Conservation (phyloP, 1,140 invertebrate genomes). For the Musca domestica region DNA sequence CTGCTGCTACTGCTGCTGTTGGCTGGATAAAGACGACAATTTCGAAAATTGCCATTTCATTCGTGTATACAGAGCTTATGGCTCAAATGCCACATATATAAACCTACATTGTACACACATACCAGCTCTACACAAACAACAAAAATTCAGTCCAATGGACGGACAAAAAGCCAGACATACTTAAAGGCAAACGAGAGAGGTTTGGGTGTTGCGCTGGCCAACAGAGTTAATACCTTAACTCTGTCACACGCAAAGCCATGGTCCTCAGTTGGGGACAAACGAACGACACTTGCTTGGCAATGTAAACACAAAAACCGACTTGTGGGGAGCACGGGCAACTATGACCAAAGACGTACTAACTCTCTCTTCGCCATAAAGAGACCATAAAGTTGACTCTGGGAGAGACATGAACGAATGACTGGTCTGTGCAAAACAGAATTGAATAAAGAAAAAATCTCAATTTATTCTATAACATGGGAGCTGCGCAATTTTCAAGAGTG, state of each 20-base stretch:
- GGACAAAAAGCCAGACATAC: no score
- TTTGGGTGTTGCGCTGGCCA: no score
- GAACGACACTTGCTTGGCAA: slow-evolving; percentile 2
- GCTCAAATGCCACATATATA: no score
- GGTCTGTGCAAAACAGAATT: neutral
- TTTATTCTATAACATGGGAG: neutral
- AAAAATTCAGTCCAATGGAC: no score
- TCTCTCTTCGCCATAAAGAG: neutral
- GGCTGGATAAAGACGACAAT: slow-evolving; percentile 14
- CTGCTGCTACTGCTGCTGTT: no score
- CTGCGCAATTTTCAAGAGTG: slow-evolving; percentile 3
- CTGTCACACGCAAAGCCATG: slow-evolving; percentile 12
- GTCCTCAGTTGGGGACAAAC: slow-evolving; percentile 7
- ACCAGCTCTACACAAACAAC: no score
- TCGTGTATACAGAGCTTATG: no score
- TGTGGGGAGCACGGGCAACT: neutral
- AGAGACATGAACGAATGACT: no score
- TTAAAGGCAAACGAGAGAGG: no score
- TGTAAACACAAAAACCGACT: neutral
- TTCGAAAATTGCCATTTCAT: slow-evolving; percentile 14
- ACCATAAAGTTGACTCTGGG: neutral
- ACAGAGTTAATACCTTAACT: slow-evolving; percentile 11
- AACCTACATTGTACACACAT: no score
- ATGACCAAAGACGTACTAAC: neutral
- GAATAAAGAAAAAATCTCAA: neutral